A percentile compares a stretch with the other conserved stretches of the same genome.
These are phyloP conservation scores for Cryptomyrus ogoouensis DNA, from an alignment of 2,113 vertebrate species.

Conservation along the genomic window DNA sequence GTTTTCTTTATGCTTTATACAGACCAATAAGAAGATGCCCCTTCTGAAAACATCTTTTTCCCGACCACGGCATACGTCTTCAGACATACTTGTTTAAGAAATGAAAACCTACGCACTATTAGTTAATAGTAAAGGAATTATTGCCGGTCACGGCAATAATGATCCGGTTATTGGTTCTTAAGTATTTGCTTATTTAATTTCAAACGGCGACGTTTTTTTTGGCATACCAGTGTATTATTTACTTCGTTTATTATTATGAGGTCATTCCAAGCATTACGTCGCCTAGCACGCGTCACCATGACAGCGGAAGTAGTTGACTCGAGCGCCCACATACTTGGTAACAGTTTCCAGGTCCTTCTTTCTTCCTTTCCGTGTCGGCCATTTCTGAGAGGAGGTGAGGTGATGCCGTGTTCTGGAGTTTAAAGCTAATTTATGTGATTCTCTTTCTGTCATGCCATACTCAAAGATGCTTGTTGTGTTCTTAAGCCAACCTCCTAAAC, in stretches of 20 bases:
- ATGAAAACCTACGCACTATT: not conserved
- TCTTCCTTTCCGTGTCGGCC: constrained; percentile 25
- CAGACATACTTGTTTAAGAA: not conserved
- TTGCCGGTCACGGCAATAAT: not conserved
- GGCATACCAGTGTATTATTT: not conserved
- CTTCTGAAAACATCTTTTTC: too few relatives aligned
- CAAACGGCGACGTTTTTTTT: not conserved
- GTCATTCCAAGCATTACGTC: not conserved
- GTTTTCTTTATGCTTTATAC: not conserved
- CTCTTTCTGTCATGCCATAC: constrained; percentile 9
- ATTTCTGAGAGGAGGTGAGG: constrained; percentile 23
- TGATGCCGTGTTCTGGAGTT: not conserved
- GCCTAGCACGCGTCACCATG: not conserved
- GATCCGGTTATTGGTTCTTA: not conserved
- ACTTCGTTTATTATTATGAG: not conserved
- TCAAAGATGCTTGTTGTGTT: not conserved
- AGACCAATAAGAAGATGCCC: not conserved
- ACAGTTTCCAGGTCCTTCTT: constrained; percentile 3
- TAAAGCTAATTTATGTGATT: not conserved
- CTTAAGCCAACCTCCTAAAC: not conserved
- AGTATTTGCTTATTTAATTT: not conserved
- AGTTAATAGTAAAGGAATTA: not conserved
- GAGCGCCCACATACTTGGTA: not conserved
- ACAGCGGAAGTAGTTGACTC: constrained; percentile 13
- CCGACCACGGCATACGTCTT: not conserved